phyloP scores from a whole-genome alignment of 2,113 vertebrate genomes.

The human region GRCh38 chr9:119650501-119651000 shows the following conservation, averaged over 20 bases:
- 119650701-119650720: neutral
- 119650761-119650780: neutral
- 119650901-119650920: neutral
- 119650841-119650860: neutral
- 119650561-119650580: neutral
- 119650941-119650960: neutral
- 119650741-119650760: neutral
- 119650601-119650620: neutral
- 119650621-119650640: neutral
- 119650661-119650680: neutral
- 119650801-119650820: neutral
- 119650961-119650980: conserved; percentile 1
- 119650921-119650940: neutral
- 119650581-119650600: neutral
- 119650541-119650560: neutral
- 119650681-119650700: neutral
- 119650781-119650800: neutral
- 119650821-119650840: neutral
- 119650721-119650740: neutral
- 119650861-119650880: neutral
- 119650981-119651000: neutral
- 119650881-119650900: neutral
- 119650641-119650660: neutral
- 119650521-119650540: neutral
- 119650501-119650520: neutral